phyloP scores from a whole-genome alignment of 2,797 vertebrate species.

The Mormyrops attenuatus region DNA sequence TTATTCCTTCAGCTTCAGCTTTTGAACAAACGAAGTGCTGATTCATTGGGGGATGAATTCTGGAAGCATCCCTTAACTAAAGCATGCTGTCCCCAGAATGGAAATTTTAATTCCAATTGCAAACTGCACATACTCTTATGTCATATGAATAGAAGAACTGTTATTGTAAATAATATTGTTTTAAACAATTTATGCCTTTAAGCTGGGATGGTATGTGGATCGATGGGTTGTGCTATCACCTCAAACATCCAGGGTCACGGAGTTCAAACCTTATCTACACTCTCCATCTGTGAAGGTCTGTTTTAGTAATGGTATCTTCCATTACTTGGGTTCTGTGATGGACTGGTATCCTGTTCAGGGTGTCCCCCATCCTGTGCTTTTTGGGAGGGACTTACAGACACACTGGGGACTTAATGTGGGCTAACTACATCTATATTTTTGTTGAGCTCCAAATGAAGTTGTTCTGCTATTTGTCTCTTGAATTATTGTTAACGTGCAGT shows the following conservation, averaged over 20 bases:
- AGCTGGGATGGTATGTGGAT: background rate
- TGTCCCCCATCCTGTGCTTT: background rate
- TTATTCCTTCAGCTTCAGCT: background rate
- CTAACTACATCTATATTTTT: background rate
- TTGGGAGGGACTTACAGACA: background rate
- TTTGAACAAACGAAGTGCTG: background rate
- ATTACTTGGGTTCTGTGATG: background rate
- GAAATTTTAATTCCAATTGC: background rate
- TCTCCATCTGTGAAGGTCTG: background rate
- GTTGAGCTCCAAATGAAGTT: background rate
- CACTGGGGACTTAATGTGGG: background rate
- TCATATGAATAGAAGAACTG: background rate
- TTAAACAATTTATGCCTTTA: background rate
- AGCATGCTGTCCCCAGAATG: background rate
- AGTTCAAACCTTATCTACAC: background rate
- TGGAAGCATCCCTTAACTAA: background rate
- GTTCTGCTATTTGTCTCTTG: background rate
- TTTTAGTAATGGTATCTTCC: background rate
- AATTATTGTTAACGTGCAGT: background rate
- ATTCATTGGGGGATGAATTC: background rate
- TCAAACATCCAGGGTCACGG: background rate
- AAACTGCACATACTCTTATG: background rate
- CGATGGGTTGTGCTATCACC: background rate
- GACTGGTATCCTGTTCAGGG: background rate
- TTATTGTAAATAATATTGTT: background rate